Conservation (phyloP, 30 jellyfish, hydroid and myxozoan species). For the Turritopsis rubra region DNA sequence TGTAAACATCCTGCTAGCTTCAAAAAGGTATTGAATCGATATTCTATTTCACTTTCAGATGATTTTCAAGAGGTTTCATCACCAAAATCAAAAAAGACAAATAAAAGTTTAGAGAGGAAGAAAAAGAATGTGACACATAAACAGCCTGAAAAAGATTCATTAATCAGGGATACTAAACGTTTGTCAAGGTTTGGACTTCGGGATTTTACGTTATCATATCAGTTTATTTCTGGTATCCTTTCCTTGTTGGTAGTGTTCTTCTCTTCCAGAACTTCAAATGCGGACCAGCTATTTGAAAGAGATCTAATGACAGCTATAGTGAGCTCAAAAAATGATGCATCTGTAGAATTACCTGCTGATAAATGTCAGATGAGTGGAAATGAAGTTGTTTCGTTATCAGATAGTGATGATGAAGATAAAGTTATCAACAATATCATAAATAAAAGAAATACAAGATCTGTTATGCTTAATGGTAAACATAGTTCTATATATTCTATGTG, state of each 20-base stretch:
- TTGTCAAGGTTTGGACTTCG: conserved; percentile 4
- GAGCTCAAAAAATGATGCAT: neutral
- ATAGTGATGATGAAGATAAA: neutral
- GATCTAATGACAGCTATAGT: conserved; percentile 22
- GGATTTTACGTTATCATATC: too few relatives aligned
- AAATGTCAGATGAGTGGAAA: neutral
- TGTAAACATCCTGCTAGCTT: neutral
- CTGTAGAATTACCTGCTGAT: neutral
- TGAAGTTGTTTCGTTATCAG: neutral
- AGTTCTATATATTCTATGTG: neutral
- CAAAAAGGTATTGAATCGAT: neutral
- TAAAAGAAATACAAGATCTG: conserved; percentile 7
- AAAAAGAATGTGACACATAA: neutral
- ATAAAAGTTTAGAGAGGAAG: neutral
- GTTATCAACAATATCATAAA: neutral
- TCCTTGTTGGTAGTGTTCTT: too few relatives aligned
- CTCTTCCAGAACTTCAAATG: conserved; percentile 23
- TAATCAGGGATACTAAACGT: neutral
- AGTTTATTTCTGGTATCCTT: too few relatives aligned
- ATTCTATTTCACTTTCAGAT: conserved; percentile 15
- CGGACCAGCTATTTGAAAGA: conserved; percentile 6
- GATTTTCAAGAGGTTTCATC: conserved; percentile 27
- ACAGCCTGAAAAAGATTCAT: conserved; percentile 13
- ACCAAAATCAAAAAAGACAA: conserved; percentile 11
- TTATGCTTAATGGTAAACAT: neutral